Evolutionary conservation across 2,888 invertebrate species (phyloP), one percentile per base, ranked within the genome.

Genomic region (Heliothis peltigera): DNA sequence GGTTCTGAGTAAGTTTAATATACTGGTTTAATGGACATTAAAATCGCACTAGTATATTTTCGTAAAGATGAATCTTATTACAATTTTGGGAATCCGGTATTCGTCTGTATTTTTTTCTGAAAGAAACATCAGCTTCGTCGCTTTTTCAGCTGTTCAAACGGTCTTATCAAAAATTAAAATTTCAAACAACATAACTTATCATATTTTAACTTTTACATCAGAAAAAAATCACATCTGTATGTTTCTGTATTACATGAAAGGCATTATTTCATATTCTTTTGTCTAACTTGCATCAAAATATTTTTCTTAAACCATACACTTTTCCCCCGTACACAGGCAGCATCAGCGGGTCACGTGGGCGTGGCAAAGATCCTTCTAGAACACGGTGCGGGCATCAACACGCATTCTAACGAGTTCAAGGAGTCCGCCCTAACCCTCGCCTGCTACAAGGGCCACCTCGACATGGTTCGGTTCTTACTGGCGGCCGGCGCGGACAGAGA

Each of bases 361-460:
- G 98, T 99, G 15, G 99, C 99, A 1, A 98, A 98, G 93, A 97
- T 99, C 87, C 96, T 99, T 55, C 95, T 99, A 59, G 97, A 98
- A 81, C 97, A 98, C 92, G 99, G 99, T 71, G 99, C 99, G 75
- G 99, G 99, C 80, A 99, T 99, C 87, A 99, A 99, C 96, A 99
- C 99, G 75, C 99, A 99, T 95, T 99, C 99, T 64, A 99, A 99
- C 95, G 99, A 99, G 96, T 99, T 99, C 94, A 99, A 99, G 93
- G 99, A 99, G 95, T 99, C 99, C 17, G 99, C 99, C 12, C 96
- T 99, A 28, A 99, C 99, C 12, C 95, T 96, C 84, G 99, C 98
- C 81, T 99, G 98, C 94, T 99, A 98, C 91, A 99, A 99, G 95
- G 98, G 98, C 57, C 99, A 99, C 94, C 96, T 99, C 83, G 98